A percentile compares a stretch with the other conserved stretches of the same genome.
These are phyloP conservation scores for Corvus moneduloides DNA, from an alignment of 2,113 vertebrate species.

Conservation along the genomic window DNA sequence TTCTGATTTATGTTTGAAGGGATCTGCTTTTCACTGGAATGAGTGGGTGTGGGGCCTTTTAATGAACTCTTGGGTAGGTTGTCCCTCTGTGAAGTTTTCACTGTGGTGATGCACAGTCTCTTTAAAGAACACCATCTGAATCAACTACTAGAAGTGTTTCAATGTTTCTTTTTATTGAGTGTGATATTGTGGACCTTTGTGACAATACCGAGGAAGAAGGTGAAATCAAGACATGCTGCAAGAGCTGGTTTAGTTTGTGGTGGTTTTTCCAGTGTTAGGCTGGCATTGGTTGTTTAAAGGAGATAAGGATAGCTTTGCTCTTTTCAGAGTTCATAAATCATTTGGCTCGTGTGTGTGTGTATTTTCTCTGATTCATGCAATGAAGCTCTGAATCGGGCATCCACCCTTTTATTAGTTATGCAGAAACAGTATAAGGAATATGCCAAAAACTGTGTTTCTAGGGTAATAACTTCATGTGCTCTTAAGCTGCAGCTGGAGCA, in stretches of 20 bases:
- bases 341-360: not conserved
- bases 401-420: not conserved
- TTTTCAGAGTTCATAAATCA: not conserved
- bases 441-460: not conserved
- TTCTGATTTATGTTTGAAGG: not conserved
- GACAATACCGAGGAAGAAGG: not conserved
- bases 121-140: not conserved
- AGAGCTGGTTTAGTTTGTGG: not conserved
- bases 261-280: not conserved
- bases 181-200: not conserved
- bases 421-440: not conserved
- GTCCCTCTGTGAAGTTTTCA: not conserved
- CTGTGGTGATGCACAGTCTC: rapidly evolving
- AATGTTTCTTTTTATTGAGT: not conserved
- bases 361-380: not conserved
- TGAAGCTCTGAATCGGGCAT: not conserved
- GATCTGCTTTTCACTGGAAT: not conserved
- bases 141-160: not conserved
- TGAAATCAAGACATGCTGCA: not conserved
- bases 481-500: not conserved
- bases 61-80: not conserved
- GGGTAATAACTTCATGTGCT: not conserved
- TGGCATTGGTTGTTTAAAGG: not conserved
- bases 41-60: not conserved
- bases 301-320: not conserved